Conservation (phyloP, 37 sponge, comb jelly and placozoan genomes). For the Chondrosia reniformis region DNA sequence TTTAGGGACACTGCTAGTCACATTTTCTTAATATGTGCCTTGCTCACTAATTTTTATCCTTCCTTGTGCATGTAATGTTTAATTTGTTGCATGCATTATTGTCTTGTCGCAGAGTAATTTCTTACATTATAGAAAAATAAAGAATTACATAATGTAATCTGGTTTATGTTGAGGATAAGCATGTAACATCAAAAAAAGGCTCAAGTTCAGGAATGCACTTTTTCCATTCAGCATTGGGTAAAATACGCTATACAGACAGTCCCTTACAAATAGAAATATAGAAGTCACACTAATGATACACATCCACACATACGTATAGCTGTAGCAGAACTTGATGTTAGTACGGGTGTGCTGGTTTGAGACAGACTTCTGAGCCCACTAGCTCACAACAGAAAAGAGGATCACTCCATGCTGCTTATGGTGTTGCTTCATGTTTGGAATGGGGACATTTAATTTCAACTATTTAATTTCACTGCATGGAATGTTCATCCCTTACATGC, state of each 20-base stretch:
- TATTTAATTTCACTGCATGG: background rate
- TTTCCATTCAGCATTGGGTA: constrained; percentile 22
- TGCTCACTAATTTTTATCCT: constrained; percentile 43
- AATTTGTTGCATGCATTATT: background rate
- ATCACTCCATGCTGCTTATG: constrained; percentile 41
- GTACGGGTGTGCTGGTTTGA: constrained; percentile 40
- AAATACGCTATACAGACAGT: constrained; percentile 35
- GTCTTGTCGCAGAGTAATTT: background rate
- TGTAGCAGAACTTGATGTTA: constrained; percentile 56
- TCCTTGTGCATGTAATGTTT: constrained; percentile 13
- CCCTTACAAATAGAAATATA: constrained; percentile 33
- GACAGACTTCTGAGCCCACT: constrained; percentile 1
- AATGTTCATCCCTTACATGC: constrained; percentile 20
- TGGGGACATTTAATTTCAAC: constrained; percentile 59
- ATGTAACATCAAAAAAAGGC: constrained; percentile 29
- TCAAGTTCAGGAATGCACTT: constrained; percentile 20
- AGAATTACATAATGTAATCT: constrained; percentile 11
- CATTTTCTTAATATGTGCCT: constrained; percentile 48
- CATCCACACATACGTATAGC: constrained; percentile 24
- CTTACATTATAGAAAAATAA: too few species aligned
- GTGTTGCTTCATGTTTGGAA: constrained; percentile 14
- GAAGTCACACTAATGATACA: constrained; percentile 45
- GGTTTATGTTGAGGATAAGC: constrained; percentile 20
- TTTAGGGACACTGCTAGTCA: constrained; percentile 25
- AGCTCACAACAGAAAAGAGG: constrained; percentile 21